These are phyloP conservation scores for Tortricodes alternella DNA, from an alignment of 2,888 invertebrate genomes.

Conservation along the genomic window DNA sequence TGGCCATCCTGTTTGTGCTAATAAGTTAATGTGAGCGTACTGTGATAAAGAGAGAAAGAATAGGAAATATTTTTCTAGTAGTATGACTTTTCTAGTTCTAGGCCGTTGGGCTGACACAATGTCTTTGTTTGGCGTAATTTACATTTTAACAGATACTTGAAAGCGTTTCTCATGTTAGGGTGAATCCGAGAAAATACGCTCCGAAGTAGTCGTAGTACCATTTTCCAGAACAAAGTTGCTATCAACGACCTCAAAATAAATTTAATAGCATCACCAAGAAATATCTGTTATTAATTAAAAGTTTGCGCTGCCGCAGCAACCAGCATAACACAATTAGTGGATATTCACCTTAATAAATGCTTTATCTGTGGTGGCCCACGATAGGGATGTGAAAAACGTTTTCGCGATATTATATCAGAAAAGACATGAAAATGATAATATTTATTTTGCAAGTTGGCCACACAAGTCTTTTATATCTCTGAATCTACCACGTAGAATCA, in stretches of 20 bases:
- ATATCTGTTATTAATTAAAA: constrained; percentile 23
- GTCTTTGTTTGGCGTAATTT: background rate
- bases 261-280: background rate
- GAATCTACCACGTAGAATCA: too few species aligned
- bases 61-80: background rate
- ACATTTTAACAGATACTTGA: too few species aligned
- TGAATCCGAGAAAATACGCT: too few species aligned
- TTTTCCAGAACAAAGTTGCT: too few species aligned
- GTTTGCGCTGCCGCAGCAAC: constrained; percentile 16
- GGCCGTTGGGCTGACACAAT: background rate
- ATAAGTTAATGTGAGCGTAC: background rate
- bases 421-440: background rate
- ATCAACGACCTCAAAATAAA: background rate
- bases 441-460: too few species aligned
- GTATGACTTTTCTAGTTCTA: background rate
- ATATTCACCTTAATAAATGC: constrained; percentile 24
- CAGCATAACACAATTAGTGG: constrained; percentile 23
- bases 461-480: too few species aligned
- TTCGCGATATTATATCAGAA: background rate
- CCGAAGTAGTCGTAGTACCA: too few species aligned
- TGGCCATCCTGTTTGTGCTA: background rate
- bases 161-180: too few species aligned
- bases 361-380: constrained; percentile 13
- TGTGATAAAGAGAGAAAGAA: background rate
- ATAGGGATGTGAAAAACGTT: background rate